Evolutionary conservation across 2,888 invertebrate species (phyloP).

Genomic region (Emmelina monodactyla): DNA sequence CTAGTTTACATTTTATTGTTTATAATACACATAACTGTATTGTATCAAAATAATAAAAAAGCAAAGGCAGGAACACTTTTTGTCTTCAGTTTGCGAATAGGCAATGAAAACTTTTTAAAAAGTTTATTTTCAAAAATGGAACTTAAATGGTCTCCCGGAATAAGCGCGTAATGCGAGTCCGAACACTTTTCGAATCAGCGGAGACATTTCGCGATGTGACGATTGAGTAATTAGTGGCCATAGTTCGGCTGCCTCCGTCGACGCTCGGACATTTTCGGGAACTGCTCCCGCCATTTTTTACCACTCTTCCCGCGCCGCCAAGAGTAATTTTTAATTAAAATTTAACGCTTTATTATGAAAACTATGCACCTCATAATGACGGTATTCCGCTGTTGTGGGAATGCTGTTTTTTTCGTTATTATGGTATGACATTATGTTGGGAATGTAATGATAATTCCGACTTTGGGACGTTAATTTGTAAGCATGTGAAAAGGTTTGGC

Average conservation of each 20-base stretch:
- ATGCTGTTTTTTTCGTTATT: conserved; percentile 14
- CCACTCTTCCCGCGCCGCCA: conserved; percentile 20
- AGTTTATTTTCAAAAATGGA: too few relatives aligned
- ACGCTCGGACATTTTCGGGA: conserved; percentile 32
- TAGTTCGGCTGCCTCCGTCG: conserved; percentile 27
- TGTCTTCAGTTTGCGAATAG: too few relatives aligned
- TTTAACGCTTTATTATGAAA: conserved; percentile 51
- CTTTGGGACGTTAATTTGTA: conserved; percentile 1
- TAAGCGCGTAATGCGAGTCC: background rate
- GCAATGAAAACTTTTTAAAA: too few relatives aligned
- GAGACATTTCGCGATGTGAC: conserved; percentile 31
- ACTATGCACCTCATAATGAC: conserved; percentile 29
- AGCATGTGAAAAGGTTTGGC: background rate
- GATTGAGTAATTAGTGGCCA: conserved; percentile 25
- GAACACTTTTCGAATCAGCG: conserved; percentile 2
- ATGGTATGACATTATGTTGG: conserved; percentile 3
- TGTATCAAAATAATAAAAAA: too few relatives aligned
- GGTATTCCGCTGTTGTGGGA: conserved; percentile 20
- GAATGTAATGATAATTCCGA: conserved; percentile 2
- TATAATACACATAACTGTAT: too few relatives aligned
- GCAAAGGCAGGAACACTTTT: too few relatives aligned
- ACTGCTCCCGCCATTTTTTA: conserved; percentile 34
- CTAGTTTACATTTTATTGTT: too few relatives aligned
- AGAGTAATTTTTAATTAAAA: conserved; percentile 52
- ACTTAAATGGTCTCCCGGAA: background rate